Base-by-base conservation (phyloP, 1,140 invertebrate species). In the Achroia grisella region DNA sequence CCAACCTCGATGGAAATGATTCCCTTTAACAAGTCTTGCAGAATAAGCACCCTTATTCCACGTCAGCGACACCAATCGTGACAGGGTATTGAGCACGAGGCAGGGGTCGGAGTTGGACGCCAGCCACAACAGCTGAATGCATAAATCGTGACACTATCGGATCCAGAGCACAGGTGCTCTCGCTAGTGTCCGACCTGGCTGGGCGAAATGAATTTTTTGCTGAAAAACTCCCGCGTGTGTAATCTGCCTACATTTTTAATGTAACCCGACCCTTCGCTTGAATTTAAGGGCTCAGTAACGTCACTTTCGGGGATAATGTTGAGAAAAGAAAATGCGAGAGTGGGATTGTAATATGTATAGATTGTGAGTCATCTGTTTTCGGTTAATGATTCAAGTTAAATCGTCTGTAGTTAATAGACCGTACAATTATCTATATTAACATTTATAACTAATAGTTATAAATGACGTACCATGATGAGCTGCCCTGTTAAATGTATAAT, bases 191-290 rank as follows among this genome's bases (percentile, higher is more conserved):
- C 17, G 17, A 23, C 2, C 2, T 23, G 35, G 2, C 30, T 31
- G 2, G 30, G 30, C 30, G 9, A 37, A 37, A 37, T 17, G 35
- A 17, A 10, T 17, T 37, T 37, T 37, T 17, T n/a, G n/a, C 14
- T 17, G 17, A 37, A 37, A 23, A 37, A 10, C 35, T 37, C 35
- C 35, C 35, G 14, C 2, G 14, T 9, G 35, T 10, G 35, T 17
- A 37, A 37, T 37, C 11, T 37, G 35, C 10, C 35, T 37, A 37
- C 35, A 37, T 37, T 37, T 37, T 37, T 37, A 37, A 37, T 37
- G 14, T 37, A 17, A 37, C 35, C 35, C 35, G 35, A 37, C 35
- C 35, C 35, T 37, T 37, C 33, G 35, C 35, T 23, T 17, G 35
- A 37, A 37, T 37, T 37, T 37, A 37, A 37, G 35, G 34, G 35